phyloP scores from a whole-genome alignment of 2,797 vertebrate genomes.

The Rhodeus uyekii region DNA sequence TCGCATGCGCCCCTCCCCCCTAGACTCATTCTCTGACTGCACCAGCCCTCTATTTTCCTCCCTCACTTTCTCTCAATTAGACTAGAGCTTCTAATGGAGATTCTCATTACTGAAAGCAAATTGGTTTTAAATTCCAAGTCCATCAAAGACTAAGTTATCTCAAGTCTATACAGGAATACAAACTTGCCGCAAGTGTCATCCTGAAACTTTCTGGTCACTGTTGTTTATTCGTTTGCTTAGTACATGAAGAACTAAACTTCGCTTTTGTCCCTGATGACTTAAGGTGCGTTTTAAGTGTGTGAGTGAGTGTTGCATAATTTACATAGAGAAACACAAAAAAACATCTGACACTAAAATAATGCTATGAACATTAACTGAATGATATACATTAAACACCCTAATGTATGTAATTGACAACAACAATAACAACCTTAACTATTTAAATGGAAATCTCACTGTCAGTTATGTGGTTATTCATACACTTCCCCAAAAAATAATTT shows the following conservation, averaged over 20 bases:
- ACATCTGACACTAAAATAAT: no score
- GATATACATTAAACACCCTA: no score
- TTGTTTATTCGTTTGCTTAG: conserved; percentile 18
- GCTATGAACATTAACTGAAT: no score
- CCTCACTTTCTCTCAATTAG: conserved; percentile 71
- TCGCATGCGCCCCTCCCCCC: conserved; percentile 31
- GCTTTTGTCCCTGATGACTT: not conserved
- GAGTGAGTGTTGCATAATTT: no score
- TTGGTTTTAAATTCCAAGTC: conserved; percentile 73
- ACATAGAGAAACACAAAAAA: no score
- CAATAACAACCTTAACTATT: no score
- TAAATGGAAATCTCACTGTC: not conserved
- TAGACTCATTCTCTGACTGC: conserved; percentile 37
- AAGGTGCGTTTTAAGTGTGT: no score
- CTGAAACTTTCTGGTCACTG: conserved; percentile 61
- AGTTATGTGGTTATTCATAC: not conserved
- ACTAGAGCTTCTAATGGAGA: conserved; percentile 68
- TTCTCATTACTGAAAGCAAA: conserved; percentile 75
- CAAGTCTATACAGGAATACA: conserved; percentile 65
- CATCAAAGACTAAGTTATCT: conserved; percentile 70
- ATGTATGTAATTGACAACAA: no score
- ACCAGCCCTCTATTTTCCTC: conserved; percentile 51
- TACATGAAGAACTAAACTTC: not conserved
- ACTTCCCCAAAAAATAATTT: not conserved
- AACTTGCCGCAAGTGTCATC: conserved; percentile 54